phyloP scores from a whole-genome alignment of 2,888 invertebrate genomes.

The Lasioglossum calceatum region DNA sequence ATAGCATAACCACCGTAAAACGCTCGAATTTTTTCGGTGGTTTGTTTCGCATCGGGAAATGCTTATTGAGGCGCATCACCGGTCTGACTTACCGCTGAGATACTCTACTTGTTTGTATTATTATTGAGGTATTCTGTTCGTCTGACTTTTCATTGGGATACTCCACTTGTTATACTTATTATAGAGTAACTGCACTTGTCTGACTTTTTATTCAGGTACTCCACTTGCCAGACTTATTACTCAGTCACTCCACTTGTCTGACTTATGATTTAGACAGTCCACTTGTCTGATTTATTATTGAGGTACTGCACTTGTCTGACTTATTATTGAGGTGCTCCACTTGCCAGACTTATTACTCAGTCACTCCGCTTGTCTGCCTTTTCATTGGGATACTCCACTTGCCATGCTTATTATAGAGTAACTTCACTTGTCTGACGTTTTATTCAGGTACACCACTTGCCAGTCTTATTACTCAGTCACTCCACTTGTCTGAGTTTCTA shows the following conservation, averaged over 20 bases:
- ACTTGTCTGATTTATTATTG: neutral
- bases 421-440: too few species aligned
- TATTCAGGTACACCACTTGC: too few species aligned
- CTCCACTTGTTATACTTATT: too few species aligned
- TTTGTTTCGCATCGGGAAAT: neutral
- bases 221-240: neutral
- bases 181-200: neutral
- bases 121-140: neutral
- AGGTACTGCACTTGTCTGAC: neutral
- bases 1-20: neutral
- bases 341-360: neutral
- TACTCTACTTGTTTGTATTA: neutral
- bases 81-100: neutral
- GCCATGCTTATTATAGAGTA: too few species aligned
- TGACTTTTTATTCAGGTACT: neutral
- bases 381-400: too few species aligned
- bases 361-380: neutral
- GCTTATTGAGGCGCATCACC: fast-evolving
- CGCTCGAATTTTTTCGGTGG: neutral
- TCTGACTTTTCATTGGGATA: neutral
- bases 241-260: too few species aligned
- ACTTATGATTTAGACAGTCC: neutral
- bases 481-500: too few species aligned
- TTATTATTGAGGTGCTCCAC: too few species aligned
- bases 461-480: neutral